Percentiles rank a stretch among this genome's conserved stretches.
Conservation (phyloP, 2,888 invertebrate genomes). For the Hypomecis punctinalis region DNA sequence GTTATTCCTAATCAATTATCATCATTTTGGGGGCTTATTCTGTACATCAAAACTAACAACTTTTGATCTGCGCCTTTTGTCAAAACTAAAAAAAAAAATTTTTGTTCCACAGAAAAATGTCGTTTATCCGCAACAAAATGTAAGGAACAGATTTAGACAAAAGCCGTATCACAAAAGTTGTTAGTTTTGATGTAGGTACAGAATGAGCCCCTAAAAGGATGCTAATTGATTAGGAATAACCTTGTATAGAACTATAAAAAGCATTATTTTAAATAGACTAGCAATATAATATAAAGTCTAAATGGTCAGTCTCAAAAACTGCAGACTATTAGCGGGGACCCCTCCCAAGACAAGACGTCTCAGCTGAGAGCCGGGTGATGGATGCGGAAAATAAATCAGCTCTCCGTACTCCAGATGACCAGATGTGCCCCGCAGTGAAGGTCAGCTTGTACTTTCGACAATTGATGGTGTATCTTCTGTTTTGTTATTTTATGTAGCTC, state of each 20-base stretch:
- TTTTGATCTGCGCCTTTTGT: no score
- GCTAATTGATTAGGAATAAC: no score
- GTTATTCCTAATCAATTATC: no score
- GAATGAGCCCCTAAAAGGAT: no score
- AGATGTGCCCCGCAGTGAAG: constrained; percentile 60
- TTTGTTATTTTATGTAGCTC: neutral
- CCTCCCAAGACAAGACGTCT: constrained; percentile 73
- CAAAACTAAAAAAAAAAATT: no score
- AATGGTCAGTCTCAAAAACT: constrained; percentile 60
- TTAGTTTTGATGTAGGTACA: no score
- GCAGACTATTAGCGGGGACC: constrained; percentile 67
- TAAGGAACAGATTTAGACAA: no score
- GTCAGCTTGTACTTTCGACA: constrained; percentile 24
- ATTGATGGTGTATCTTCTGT: constrained; percentile 7
- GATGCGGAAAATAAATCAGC: constrained; percentile 80
- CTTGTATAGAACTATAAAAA: neutral
- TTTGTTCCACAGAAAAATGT: no score
- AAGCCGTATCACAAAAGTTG: no score
- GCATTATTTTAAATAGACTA: constrained; percentile 39
- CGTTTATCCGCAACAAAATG: no score
- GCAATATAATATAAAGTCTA: constrained; percentile 32
- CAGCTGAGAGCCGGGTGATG: constrained; percentile 75
- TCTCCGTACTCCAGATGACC: constrained; percentile 71
- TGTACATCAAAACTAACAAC: no score
- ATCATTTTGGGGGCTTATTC: no score